Evolutionary conservation across 2,113 vertebrate species (phyloP), one percentile per base, ranked within the genome.

Genomic region (Anolis carolinensis): DNA sequence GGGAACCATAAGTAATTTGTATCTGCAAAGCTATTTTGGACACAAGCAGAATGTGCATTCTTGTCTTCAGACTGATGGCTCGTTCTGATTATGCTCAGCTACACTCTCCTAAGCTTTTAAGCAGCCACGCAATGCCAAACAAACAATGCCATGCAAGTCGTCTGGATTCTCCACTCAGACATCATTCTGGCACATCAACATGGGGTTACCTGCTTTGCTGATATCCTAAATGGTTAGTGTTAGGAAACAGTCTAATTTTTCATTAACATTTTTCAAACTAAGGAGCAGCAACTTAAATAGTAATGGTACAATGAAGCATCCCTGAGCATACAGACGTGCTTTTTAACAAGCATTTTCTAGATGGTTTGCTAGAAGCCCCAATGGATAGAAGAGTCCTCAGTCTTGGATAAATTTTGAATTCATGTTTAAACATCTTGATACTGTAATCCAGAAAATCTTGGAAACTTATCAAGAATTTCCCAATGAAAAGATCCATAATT

Each of bases 21-120:
- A 76, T 0, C 10, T 70, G 6, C 50, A 34, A 50, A 72, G 34
- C 13, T 77, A 32, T 84, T 75, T 78, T 87, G 62, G 23, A 70
- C 44, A 84, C 75, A 68, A 86, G 80, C 79, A 82, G 39, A 88
- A 79, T 0, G 0, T 20, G 48, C 30, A 18, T 23, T 36, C 48
- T 68, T 16, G 55, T 78, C 34, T 83, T 48, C 75, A 27, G 82
- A 48, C 75, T 70, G 82, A 86, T 25, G 62, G 39, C 77, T 76
- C 62, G 16, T 7, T 71, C 36, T 10, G 23, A 77, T 86, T 32
- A 78, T 27, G 77, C 63, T 89, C 81, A 84, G 50, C 7, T 39
- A 34, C 62, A 88, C 79, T 81, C 25, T 72, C 20, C 59, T 68
- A 87, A 79, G 76, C 76, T 88, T 79, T 86, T 68, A 88, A 91